Base-by-base conservation (phyloP, 2,113 vertebrate species). In the Colaptes auratus region DNA sequence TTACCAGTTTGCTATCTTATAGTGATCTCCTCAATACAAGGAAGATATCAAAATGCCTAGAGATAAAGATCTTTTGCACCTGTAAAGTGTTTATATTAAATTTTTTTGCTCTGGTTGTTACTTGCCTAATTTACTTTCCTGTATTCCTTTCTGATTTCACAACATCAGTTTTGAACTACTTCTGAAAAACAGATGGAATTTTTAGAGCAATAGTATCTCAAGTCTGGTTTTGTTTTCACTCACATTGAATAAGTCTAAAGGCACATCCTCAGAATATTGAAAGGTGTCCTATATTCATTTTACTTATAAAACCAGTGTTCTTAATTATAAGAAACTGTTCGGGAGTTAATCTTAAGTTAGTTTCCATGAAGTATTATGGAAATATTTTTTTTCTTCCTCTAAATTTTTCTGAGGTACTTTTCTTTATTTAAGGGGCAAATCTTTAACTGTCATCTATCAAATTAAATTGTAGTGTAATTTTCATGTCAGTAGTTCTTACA, bases 391-490 rank as follows among this genome's bases (percentile, higher is more conserved):
- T 91, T 89, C 17, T 92, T 16, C 20, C 71, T 88, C 72, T 81
- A 59, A 33, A 1, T 67, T 90, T 82, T 89, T 61, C 25, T 33
- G 15, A 70, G 33, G 80, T 92, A 30, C 10, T 53, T 56, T 93
- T 58, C 10, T 78, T 89, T 93, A 73, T 88, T 96, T 94, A 92
- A 93, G 82, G 69, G 20, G 28, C 8, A 95, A 70, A 70, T 60
- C 23, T 88, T 92, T 66, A 81, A 66, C 36, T 89, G 15, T 17
- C 7, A 92, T 70, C 35, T 91, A 48, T 86, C 69, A 96, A 95
- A 92, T 79, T 4, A 82, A 95, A 93, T 93, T 76, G 55, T 44
- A 67, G 59, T 85, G 61, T 63, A 31, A 59, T 73, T 79, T 96
- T 93, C 71, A 75, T 31, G 30, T 91, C 23, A 28, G 10, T 53